Conservation (phyloP, 1,140 invertebrate species). For the Dufourea novaeangliae region DNA sequence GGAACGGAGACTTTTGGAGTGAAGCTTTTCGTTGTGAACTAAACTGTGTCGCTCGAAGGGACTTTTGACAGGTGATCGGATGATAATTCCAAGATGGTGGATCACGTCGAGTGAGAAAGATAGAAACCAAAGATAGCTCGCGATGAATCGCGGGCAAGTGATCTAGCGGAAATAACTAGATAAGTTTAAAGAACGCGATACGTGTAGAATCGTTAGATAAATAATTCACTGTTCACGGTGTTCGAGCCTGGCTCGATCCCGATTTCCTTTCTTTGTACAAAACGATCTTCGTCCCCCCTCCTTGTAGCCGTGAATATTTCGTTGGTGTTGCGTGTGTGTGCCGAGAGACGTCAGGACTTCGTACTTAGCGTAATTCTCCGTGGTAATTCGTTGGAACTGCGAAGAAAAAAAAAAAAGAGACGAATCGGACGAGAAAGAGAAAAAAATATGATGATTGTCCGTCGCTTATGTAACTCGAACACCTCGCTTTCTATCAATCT, state of each 20-base stretch:
- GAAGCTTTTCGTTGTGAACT: background rate
- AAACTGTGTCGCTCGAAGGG: background rate
- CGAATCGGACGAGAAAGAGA: background rate
- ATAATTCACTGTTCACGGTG: constrained; percentile 27
- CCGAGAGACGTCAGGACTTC: background rate
- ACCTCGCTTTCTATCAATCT: constrained; percentile 25
- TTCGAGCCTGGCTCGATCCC: constrained; percentile 3
- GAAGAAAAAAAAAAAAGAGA: too few species aligned
- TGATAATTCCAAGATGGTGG: background rate
- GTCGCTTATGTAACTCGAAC: constrained; percentile 30
- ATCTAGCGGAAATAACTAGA: constrained; percentile 38
- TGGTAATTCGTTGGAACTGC: background rate
- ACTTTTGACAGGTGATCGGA: background rate
- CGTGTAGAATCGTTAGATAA: constrained; percentile 36
- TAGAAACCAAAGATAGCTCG: constrained; percentile 47
- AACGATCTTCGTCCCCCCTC: background rate
- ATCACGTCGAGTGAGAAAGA: too few species aligned
- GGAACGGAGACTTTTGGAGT: background rate
- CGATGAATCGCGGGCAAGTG: constrained; percentile 19
- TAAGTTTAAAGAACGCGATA: constrained; percentile 20
- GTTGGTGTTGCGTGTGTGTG: constrained; percentile 30
- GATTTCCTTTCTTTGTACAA: constrained; percentile 41
- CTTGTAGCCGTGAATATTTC: constrained; percentile 36
- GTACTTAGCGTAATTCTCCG: constrained; percentile 7
- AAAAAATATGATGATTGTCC: background rate